Evolutionary conservation across 2,797 vertebrate genomes (phyloP), one percentile per base, ranked within the genome.

Genomic region (Tolypeutes matacus): DNA sequence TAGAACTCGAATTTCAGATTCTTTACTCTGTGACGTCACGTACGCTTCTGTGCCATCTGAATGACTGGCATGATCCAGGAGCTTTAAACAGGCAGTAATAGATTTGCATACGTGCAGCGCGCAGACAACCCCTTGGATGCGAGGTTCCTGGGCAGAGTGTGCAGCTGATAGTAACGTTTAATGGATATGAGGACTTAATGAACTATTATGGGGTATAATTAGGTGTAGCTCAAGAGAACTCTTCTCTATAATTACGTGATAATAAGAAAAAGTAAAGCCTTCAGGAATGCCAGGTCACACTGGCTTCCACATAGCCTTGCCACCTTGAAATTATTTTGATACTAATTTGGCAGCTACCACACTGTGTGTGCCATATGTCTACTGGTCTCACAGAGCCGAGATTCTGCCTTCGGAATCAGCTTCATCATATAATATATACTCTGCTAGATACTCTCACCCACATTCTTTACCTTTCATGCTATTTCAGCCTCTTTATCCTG

Each of bases 291-390:
- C 70, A 21, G 27, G 83, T 89, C 51, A 73, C 10, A 89, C 42
- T 70, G 84, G 73, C 72, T 87, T 51, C 53, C 70, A 39, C 62
- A 20, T 31, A 94, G 84, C 89, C 78, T 64, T 70, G 20, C 95
- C 64, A 87, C 76, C 80, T 96, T 84, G 85, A 94, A 96, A 49
- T 93, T 78, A 92, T 67, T 89, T 86, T 8, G 64, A 64, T 31
- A 80, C 80, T 94, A 77, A 67, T 78, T 84, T 92, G 76, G 49
- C 89, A 89, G 62, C 17, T 85, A n/a, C 53, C n/a, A 42, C 60
- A 34, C n/a, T 39, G 20, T 64, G 36, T 34, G 18, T 72, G 25
- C 83, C 64, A 69, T 87, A 76, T 86, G 76, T 89, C 49, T 76
- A 49, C 27, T 81, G 53, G 73, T 62, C 81, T 95, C n/a, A 64